Conservation (phyloP, 1,140 invertebrate genomes). For the Matsumurasca onukii region DNA sequence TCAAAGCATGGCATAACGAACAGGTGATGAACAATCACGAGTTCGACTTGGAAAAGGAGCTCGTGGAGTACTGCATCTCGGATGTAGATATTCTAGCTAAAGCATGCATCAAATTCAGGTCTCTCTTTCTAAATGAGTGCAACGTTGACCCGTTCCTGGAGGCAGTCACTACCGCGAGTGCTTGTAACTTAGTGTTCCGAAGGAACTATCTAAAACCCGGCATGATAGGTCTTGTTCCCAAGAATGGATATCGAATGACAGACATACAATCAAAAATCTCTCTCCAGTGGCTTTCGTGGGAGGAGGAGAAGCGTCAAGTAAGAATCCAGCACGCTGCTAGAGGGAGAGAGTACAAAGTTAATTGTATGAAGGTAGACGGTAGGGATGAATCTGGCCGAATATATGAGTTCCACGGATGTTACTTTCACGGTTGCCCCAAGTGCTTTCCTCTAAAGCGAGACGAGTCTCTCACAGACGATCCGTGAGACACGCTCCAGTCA, state of each 20-base stretch:
- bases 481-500: not conserved
- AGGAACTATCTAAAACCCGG: conserved; percentile 5
- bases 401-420: conserved; percentile 32
- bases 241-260: not conserved
- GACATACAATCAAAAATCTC: conserved; percentile 8
- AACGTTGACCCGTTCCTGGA: conserved; percentile 9
- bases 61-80: conserved; percentile 30
- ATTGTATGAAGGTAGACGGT: conserved; percentile 12
- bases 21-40: conserved; percentile 26
- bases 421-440: conserved; percentile 28
- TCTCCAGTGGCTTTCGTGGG: conserved; percentile 5
- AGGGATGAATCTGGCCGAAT: not conserved
- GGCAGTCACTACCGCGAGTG: conserved; percentile 8
- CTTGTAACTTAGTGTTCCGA: conserved; percentile 12
- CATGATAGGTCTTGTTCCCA: not conserved
- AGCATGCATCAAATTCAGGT: conserved; percentile 29
- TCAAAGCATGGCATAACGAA: conserved; percentile 27
- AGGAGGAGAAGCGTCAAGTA: not conserved
- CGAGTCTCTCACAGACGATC: conserved; percentile 7
- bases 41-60: conserved; percentile 26
- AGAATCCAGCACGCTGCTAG: not conserved
- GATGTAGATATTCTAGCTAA: conserved; percentile 33
- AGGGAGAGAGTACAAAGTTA: not conserved
- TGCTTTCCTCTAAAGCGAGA: not conserved
- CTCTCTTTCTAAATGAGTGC: not conserved